A percentile compares a stretch with the other conserved stretches of the same genome.
Evolutionary conservation across 92 coral and sea anemone genomes (phyloP).

Genomic region (Montipora capitata): DNA sequence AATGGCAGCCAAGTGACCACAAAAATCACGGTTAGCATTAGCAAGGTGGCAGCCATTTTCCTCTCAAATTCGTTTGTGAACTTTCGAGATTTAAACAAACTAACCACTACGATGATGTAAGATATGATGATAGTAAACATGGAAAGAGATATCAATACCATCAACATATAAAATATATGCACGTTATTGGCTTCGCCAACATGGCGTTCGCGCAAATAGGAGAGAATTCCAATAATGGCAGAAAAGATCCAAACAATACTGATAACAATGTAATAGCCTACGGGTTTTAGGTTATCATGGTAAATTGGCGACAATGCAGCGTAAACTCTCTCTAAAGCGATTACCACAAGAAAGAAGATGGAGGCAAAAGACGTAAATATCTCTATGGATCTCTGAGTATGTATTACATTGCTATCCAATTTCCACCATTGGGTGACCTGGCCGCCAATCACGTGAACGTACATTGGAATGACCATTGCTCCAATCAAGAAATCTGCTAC

Average conservation of each 20-base stretch:
- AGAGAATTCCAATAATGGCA: conserved; percentile 20
- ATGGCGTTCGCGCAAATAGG: conserved; percentile 33
- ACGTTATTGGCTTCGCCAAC: conserved; percentile 25
- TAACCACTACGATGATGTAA: conserved; percentile 44
- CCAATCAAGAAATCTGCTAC: conserved; percentile 82
- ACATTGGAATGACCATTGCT: conserved; percentile 70
- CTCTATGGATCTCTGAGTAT: conserved; percentile 66
- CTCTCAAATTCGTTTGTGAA: conserved; percentile 44
- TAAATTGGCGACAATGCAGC: conserved; percentile 59
- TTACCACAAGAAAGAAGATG: conserved; percentile 70
- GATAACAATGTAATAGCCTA: conserved; percentile 32
- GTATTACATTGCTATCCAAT: neutral
- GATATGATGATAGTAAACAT: conserved; percentile 59
- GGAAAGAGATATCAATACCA: conserved; percentile 43
- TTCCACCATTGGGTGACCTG: conserved; percentile 24
- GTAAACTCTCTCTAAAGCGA: conserved; percentile 75
- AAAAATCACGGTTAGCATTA: conserved; percentile 67
- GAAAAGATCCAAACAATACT: conserved; percentile 14
- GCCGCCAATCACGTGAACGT: conserved; percentile 61
- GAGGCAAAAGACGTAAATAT: conserved; percentile 78
- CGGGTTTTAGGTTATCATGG: conserved; percentile 34
- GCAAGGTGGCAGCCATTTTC: conserved; percentile 64
- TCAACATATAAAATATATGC: conserved; percentile 25
- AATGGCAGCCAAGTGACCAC: conserved; percentile 77
- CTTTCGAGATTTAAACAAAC: conserved; percentile 15